Evolutionary conservation across 1,140 invertebrate genomes (phyloP), one percentile per base, ranked within the genome.

Genomic region (Luehdorfia chinensis): DNA sequence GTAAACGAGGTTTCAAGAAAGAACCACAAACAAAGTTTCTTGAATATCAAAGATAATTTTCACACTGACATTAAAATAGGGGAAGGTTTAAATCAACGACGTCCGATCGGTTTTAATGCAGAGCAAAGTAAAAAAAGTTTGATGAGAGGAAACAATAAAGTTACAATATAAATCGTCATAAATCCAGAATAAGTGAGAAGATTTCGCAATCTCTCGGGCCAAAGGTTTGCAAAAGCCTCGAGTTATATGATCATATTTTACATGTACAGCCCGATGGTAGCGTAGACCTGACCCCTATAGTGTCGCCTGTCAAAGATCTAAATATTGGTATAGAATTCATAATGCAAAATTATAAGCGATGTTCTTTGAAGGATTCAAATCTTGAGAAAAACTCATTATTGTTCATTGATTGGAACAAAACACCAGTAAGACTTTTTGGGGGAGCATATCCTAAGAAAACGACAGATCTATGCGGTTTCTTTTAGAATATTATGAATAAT

Each of bases 401-500:
- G n/a, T 74, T 87, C n/a, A 88, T 90, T 18, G 86, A 89, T 13
- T 91, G 90, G 90, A 87, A 73, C 9, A 87, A 80, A 53, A 90
- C 89, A 7, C 88, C 90, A 0, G 87, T 90, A 0, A 66, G 75
- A 21, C 65, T 90, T 0, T 91, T 90, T 64, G 90, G 89, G 14
- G 90, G 89, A 3, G 88, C 89, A 1, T 71, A 79, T 41, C 47
- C 89, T 6, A 88, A 83, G 54, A 87, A 83, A 51, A 89, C 87
- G 0, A 72, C 74, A 2, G 76, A 80, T 43, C 48, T 87, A 1
- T 90, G 90, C 58, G 89, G 89, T 1, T 69, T 87, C 37, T 90
- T 90, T 6, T 21, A 21, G 6, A 21, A 21, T 21, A n/a, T n/a
- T n/a, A n/a, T n/a, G n/a, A n/a, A n/a, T n/a, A n/a, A n/a, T n/a